Evolutionary conservation across 53 echinoderm and acorn worm species (phyloP).

Genomic region (Holothuria scabra): DNA sequence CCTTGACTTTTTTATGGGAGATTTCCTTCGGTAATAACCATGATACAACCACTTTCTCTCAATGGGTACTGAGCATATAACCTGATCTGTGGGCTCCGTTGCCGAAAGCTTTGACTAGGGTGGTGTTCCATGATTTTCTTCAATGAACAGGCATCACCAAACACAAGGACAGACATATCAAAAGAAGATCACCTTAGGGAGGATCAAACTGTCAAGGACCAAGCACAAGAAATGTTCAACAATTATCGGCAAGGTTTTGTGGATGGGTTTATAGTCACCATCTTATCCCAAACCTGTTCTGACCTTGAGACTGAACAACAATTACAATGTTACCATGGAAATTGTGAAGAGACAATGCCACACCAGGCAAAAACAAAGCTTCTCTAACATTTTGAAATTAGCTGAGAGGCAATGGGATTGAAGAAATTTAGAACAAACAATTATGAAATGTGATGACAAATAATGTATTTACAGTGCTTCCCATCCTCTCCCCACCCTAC

Average conservation of each 20-base stretch:
- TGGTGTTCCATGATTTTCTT: constrained; percentile 36
- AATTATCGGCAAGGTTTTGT: not conserved
- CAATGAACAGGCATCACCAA: constrained; percentile 10
- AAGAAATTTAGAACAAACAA: not conserved
- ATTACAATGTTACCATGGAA: not conserved
- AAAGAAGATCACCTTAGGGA: no score
- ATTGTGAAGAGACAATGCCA: not conserved
- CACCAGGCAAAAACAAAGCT: not conserved
- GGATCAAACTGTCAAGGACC: not conserved
- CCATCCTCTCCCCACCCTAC: not conserved
- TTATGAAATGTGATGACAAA: not conserved
- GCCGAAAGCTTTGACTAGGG: constrained; percentile 37
- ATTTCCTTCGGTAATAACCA: no score
- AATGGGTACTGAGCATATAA: constrained; percentile 53
- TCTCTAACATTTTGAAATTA: not conserved
- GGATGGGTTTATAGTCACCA: not conserved
- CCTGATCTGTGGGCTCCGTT: constrained; percentile 51
- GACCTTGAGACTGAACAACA: not conserved
- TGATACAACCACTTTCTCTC: constrained; percentile 42
- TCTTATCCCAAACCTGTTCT: not conserved
- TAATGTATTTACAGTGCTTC: not conserved
- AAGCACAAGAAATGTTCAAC: not conserved
- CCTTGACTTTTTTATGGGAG: no score
- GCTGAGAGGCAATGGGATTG: not conserved
- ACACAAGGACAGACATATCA: no score